Base-by-base conservation (phyloP, 2,797 vertebrate species). In the Halcyon smyrnensis region DNA sequence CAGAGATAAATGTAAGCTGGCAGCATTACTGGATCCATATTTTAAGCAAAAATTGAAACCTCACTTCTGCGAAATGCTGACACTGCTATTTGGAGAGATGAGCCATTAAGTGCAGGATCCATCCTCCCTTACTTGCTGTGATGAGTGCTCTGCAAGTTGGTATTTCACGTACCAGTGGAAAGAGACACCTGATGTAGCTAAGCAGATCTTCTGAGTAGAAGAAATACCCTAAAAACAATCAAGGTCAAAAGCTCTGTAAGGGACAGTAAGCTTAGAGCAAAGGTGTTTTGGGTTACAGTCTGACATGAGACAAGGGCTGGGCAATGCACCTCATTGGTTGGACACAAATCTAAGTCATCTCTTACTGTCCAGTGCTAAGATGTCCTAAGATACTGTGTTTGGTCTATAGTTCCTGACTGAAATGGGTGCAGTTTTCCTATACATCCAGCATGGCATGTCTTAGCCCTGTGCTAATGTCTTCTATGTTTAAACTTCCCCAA, bases 11-110 rank as follows among this genome's bases (percentile, higher is more conserved):
- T 91, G 86, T 20, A 43, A 90, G 73, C 53, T 95, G 92, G 92
- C 91, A 96, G 70, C 4, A 0, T 37, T 93, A 62, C 51, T 96
- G 60, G 88, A 73, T 89, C 85, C 69, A 89, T 92, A 96, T 95
- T 97, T 97, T 97, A 97, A 96, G 83, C 67, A 94, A 96, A 97
- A 97, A 96, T 92, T 96, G 96, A 97, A 98, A 95, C 79, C 73
- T 91, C 0, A 0, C 46, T 96, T 81, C 59, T 81, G 56, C 4
- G 1, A 95, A 94, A 87, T 94, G 87, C 94, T 96, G 95, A 91
- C 45, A 32, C 12, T 9, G 74, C 43, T 93, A 17, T 87, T 41
- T 71, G 70, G 62, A 74, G 90, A 53, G 70, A 90, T 64, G 59
- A 90, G 82, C 85, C 80, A 32, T 82, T 84, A 89, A 77, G 36